Evolutionary conservation across 2,888 invertebrate genomes (phyloP).

Genomic region (Trichacis sp.): DNA sequence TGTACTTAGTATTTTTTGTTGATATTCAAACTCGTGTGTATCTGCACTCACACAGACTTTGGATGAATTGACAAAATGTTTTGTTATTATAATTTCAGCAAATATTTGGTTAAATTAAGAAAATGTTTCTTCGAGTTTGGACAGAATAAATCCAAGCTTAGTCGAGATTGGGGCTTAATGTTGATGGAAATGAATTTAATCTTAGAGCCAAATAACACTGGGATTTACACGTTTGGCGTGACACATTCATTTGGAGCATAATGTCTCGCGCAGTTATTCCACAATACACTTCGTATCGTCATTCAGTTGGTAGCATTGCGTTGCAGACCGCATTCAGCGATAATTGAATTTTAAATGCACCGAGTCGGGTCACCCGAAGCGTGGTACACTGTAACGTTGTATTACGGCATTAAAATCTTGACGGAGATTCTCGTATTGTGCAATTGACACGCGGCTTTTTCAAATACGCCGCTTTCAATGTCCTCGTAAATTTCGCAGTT

Average conservation of each 20-base stretch:
- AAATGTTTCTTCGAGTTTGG: too few species aligned
- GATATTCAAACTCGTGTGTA: too few species aligned
- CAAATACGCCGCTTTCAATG: background rate
- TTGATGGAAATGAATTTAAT: conserved; percentile 1
- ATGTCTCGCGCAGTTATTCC: conserved; percentile 1
- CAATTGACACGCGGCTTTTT: conserved; percentile 6
- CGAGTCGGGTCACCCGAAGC: conserved; percentile 6
- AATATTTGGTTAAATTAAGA: too few species aligned
- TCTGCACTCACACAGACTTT: too few species aligned
- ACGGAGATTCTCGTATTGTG: conserved; percentile 5
- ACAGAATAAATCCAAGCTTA: too few species aligned
- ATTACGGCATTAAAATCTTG: conserved; percentile 4
- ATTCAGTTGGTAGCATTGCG: conserved; percentile 4
- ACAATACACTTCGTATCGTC: conserved; percentile 4
- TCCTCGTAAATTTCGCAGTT: background rate
- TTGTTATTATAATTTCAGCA: too few species aligned
- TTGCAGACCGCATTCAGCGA: conserved; percentile 6
- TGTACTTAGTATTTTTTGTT: too few species aligned
- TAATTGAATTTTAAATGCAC: conserved; percentile 13
- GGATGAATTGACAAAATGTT: too few species aligned
- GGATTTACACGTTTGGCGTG: conserved; percentile 1
- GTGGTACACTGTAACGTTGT: conserved; percentile 2
- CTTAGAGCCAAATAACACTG: background rate
- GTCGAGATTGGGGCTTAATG: too few species aligned
- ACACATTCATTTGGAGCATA: conserved; percentile 9